Conservation (phyloP, 2,888 invertebrate genomes). For the Conops quadrifasciatus region DNA sequence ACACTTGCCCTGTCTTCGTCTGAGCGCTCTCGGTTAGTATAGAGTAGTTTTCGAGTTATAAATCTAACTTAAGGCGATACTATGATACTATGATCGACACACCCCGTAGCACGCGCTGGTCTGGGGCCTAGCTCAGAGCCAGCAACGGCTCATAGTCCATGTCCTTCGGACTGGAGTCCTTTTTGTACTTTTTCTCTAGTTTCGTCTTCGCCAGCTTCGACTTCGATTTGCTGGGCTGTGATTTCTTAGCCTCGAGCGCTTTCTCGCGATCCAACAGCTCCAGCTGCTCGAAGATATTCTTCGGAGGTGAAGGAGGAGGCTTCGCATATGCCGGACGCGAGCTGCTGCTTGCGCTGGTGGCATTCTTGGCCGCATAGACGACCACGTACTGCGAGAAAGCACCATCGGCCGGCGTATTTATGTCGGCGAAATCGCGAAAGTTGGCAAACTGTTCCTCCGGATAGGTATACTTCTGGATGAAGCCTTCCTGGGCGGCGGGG, state of each 20-base stretch:
- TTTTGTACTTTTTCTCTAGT: conserved; percentile 68
- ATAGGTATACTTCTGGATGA: conserved; percentile 71
- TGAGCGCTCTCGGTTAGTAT: too few relatives aligned
- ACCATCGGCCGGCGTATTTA: conserved; percentile 81
- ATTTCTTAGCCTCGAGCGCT: conserved; percentile 54
- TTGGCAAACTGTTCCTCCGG: conserved; percentile 87
- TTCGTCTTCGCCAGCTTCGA: conserved; percentile 70
- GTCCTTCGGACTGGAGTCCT: conserved; percentile 61
- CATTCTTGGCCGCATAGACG: conserved; percentile 84
- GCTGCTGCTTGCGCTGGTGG: conserved; percentile 61
- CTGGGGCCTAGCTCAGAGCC: conserved; percentile 64
- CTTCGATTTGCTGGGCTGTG: conserved; percentile 69
- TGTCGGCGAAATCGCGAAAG: conserved; percentile 90
- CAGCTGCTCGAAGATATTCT: conserved; percentile 84
- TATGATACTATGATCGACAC: too few relatives aligned
- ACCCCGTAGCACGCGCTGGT: too few relatives aligned
- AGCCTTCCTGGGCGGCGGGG: conserved; percentile 70
- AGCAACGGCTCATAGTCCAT: conserved; percentile 62
- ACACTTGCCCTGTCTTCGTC: too few relatives aligned
- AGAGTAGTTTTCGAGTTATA: too few relatives aligned
- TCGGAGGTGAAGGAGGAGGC: conserved; percentile 65
- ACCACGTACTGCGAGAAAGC: conserved; percentile 86
- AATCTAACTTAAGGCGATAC: too few relatives aligned
- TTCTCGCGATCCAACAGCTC: conserved; percentile 75
- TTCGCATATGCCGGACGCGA: not conserved